A percentile compares a stretch with the other conserved stretches of the same genome.
These are phyloP conservation scores for Halcyon leucocephala DNA, from an alignment of 2,797 vertebrate genomes.

Conservation along the genomic window DNA sequence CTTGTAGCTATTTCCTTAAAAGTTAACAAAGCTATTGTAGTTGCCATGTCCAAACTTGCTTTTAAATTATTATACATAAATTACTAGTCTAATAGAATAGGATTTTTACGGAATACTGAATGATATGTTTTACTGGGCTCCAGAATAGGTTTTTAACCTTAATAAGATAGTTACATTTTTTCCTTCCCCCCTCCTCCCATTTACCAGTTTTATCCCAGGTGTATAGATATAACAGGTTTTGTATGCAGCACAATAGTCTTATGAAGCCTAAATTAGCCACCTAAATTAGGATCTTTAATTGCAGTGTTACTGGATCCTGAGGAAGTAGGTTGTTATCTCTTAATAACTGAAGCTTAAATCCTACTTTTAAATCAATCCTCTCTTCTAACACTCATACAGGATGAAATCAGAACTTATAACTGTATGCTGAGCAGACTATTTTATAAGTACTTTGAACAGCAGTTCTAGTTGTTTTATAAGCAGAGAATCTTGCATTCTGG, in stretches of 20 bases:
- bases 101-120: neutral
- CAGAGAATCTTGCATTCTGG: neutral
- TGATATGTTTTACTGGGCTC: neutral
- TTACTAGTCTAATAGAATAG: neutral
- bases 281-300: slow-evolving; percentile 25
- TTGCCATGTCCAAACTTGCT: neutral
- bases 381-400: neutral
- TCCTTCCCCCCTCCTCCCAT: neutral
- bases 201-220: neutral
- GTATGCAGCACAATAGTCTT: neutral
- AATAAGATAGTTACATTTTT: neutral
- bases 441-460: neutral
- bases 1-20: neutral
- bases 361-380: neutral
- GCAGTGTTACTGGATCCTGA: neutral
- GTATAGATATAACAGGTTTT: neutral
- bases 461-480: neutral
- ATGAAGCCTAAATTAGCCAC: slow-evolving; percentile 5
- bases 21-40: neutral
- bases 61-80: neutral
- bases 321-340: neutral
- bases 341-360: slow-evolving; percentile 19
- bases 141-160: neutral
- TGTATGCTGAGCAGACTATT: neutral
- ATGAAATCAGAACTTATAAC: neutral